Conservation (phyloP, 2,797 vertebrate species). For the Chaenodraco wilsoni region DNA sequence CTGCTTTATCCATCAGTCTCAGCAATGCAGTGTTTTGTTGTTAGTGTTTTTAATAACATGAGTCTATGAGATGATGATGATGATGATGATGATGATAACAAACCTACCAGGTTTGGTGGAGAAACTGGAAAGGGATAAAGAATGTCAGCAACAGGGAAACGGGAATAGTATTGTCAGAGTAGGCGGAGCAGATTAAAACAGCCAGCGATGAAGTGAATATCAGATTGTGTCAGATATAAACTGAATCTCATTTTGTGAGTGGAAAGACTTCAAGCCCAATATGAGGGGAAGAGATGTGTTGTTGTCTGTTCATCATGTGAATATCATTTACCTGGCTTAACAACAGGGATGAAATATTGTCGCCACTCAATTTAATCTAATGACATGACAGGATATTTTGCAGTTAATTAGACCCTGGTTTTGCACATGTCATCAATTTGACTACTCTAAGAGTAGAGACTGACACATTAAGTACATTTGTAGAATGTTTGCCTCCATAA, state of each 20-base stretch:
- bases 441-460: slow-evolving; percentile 64
- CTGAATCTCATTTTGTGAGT: slow-evolving; percentile 66
- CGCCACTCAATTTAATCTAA: slow-evolving; percentile 24
- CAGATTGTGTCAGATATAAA: slow-evolving; percentile 52
- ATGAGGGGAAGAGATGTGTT: slow-evolving; percentile 12
- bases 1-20: slow-evolving; percentile 67
- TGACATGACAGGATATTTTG: slow-evolving; percentile 17
- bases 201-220: slow-evolving; percentile 36
- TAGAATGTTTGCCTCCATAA: slow-evolving; percentile 35
- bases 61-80: slow-evolving; percentile 56
- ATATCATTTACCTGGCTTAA: slow-evolving; percentile 7
- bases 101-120: slow-evolving; percentile 35
- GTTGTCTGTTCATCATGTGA: neutral
- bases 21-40: slow-evolving; percentile 70
- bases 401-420: slow-evolving; percentile 30
- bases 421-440: slow-evolving; percentile 41
- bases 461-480: slow-evolving; percentile 40
- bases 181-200: slow-evolving; percentile 25
- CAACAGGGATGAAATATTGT: slow-evolving; percentile 18
- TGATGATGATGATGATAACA: slow-evolving; percentile 9
- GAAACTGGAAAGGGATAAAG: slow-evolving; percentile 59
- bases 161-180: slow-evolving; percentile 24
- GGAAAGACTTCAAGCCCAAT: slow-evolving; percentile 35
- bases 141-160: slow-evolving; percentile 46
- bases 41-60: slow-evolving; percentile 59